Percentiles rank a stretch among this genome's conserved stretches.
Conservation (phyloP, 2,797 vertebrate species). For the Phrynocephalus guinanensis region DNA sequence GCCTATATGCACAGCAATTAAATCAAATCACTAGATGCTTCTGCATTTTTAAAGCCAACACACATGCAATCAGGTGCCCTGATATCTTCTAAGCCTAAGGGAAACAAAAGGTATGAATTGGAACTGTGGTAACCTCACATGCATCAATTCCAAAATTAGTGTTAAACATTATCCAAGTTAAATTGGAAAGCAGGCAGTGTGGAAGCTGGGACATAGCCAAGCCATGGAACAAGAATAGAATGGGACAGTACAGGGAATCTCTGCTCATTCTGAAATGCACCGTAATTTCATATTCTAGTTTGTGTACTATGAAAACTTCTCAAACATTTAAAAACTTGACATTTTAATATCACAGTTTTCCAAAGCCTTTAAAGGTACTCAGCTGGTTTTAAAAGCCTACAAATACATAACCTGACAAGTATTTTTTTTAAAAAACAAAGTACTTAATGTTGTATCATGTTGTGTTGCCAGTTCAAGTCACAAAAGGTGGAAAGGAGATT, state of each 20-base stretch:
- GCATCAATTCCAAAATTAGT: slow-evolving; percentile 1
- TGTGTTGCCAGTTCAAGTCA: no score
- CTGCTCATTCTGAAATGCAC: slow-evolving; percentile 5
- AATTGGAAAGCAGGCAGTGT: background rate
- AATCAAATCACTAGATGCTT: background rate
- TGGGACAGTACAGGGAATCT: background rate
- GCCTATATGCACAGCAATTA: background rate
- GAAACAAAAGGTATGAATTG: background rate
- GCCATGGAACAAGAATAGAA: background rate
- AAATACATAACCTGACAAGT: background rate
- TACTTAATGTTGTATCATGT: background rate
- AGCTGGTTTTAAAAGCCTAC: background rate
- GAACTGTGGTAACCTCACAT: background rate
- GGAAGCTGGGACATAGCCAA: background rate
- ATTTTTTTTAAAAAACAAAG: background rate
- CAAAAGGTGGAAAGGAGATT: background rate
- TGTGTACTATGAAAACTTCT: background rate
- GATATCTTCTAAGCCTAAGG: background rate
- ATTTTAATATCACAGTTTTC: slow-evolving; percentile 1
- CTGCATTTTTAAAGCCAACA: background rate
- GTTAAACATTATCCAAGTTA: background rate
- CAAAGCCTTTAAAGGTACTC: background rate
- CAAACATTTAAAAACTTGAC: background rate
- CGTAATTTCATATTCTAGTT: background rate
- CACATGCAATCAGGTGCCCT: background rate